These are phyloP conservation scores for Tursiops truncatus DNA, from an alignment of 2,113 vertebrate genomes.

Conservation along the genomic window DNA sequence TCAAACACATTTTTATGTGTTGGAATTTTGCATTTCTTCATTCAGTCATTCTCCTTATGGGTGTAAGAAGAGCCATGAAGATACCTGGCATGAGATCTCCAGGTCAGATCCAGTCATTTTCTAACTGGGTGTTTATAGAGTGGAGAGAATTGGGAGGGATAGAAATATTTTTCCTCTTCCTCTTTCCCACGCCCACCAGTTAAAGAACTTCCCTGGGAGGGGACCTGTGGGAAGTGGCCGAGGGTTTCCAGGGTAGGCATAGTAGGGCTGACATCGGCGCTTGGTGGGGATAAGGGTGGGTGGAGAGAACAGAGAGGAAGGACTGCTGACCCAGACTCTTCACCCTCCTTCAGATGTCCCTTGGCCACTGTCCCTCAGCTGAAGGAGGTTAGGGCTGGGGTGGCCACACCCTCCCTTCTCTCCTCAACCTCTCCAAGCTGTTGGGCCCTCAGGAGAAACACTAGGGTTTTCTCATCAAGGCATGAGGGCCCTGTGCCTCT, in stretches of 20 bases:
- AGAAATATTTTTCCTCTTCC: slow-evolving; percentile 33
- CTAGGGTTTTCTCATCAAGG: background rate
- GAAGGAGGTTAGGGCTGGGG: background rate
- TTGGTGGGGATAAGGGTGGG: background rate
- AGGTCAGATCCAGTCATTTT: background rate
- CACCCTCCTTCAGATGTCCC: background rate
- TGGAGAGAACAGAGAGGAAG: background rate
- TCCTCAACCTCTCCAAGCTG: background rate
- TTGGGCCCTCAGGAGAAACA: background rate
- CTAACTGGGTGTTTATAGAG: background rate
- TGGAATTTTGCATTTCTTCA: background rate
- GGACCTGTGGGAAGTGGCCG: background rate
- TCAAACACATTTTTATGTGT: slow-evolving; percentile 3
- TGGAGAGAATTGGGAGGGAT: background rate
- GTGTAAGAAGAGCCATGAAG: background rate
- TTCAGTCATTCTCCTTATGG: background rate
- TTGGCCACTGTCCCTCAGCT: background rate
- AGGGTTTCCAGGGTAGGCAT: background rate
- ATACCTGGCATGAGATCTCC: background rate
- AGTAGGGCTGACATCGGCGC: background rate
- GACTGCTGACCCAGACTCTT: background rate
- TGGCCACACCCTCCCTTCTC: background rate
- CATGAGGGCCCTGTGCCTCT: background rate
- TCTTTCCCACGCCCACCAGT: slow-evolving; percentile 13
- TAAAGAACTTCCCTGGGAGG: slow-evolving; percentile 33